Conservation (phyloP, 2,797 vertebrate species). For the Melanotaenia pygmaea region DNA sequence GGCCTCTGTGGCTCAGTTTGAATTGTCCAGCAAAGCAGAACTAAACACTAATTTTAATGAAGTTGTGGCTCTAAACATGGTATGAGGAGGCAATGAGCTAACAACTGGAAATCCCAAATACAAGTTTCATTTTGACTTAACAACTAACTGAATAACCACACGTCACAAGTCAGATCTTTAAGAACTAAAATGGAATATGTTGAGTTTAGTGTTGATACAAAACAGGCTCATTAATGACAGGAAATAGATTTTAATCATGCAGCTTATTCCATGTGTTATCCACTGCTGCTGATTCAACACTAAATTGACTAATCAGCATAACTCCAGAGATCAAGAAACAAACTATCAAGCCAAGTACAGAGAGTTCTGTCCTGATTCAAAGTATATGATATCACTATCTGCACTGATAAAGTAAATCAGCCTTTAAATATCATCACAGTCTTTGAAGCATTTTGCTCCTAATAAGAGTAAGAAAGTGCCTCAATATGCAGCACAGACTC, state of each 20-base stretch:
- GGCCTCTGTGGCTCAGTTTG: background rate
- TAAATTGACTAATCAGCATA: background rate
- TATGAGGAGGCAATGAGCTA: background rate
- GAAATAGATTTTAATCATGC: slow-evolving; percentile 34
- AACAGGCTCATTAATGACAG: slow-evolving; percentile 27
- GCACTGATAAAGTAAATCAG: slow-evolving; percentile 23
- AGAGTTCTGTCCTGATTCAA: slow-evolving; percentile 9
- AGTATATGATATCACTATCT: slow-evolving; percentile 17
- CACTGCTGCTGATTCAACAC: slow-evolving; percentile 21
- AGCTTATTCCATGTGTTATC: slow-evolving; percentile 20
- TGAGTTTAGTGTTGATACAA: slow-evolving; percentile 18
- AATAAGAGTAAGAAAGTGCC: slow-evolving; percentile 10
- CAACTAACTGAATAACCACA: background rate
- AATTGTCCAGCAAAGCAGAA: slow-evolving; percentile 31
- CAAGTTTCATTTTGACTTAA: slow-evolving; percentile 38
- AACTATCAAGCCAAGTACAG: slow-evolving; percentile 12
- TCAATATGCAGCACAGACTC: background rate
- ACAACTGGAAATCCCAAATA: slow-evolving; percentile 7
- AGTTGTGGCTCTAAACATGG: background rate
- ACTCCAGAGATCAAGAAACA: slow-evolving; percentile 1
- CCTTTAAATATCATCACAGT: slow-evolving; percentile 13
- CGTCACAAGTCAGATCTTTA: background rate
- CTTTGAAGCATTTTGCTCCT: background rate
- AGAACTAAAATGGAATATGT: background rate
- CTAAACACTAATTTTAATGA: slow-evolving; percentile 13